Base-by-base conservation (phyloP, 2,888 invertebrate species). In the Meiosimyza decipiens region DNA sequence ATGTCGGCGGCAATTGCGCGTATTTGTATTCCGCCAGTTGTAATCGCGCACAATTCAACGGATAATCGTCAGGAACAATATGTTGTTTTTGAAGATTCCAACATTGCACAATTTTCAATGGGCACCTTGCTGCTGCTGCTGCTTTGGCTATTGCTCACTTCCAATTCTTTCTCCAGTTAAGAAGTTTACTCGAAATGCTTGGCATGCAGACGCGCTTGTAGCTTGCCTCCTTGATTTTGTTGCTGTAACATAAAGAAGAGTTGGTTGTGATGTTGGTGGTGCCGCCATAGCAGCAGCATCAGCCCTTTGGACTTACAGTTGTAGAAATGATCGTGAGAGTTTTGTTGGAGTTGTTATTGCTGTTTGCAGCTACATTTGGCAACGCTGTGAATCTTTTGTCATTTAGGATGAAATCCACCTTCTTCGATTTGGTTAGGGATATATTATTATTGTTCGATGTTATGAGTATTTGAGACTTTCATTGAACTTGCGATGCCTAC, bases 141-240 rank as follows among this genome's bases (percentile, higher is more conserved):
- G 33, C 60, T 28, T 33, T 22, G 6, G 40, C 40, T 40, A 9
- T 9, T 40, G 9, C 40, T 40, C 40, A 40, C 40, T 40, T 40
- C 9, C 40, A 40, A 40, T 40, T 40, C 40, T 40, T 4, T 9
- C 40, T 40, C 40, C 40, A 40, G 40, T 7, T 6, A 22, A 22
- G 28, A 18, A 7, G n/a, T 28, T 40, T 28, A 12, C 33, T 33
- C 22, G 59, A 6, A 22, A 49, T 49, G 68, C 59, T 47, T 57
- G 67, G 59, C 68, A 68, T 68, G 68, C 68, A 59, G n/a, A 59
- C 28, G 28, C 40, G 59, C 18, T 68, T 68, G 68, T 68, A 59
- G 50, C 28, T 59, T 28, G 11, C 11, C 59, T 59, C 15, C 59
- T 59, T 59, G 59, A 50, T 15, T 49, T 49, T n/a, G 51, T 11